These are phyloP conservation scores for Sarcophaga carnaria DNA, from an alignment of 2,888 invertebrate genomes.

Conservation along the genomic window DNA sequence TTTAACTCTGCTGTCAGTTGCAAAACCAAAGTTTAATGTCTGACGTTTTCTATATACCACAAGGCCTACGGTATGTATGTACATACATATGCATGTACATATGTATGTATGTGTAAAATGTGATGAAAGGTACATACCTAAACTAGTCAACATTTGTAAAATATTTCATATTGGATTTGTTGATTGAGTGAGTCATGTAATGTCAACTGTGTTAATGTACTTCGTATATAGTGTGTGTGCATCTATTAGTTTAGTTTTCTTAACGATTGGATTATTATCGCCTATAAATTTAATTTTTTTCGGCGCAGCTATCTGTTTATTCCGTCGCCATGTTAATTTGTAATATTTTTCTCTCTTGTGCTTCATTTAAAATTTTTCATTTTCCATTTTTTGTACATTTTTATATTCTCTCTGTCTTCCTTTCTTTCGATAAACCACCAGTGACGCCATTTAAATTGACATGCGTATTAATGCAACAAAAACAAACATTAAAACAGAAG, in stretches of 20 bases:
- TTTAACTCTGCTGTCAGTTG: too few species aligned
- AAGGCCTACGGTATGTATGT: too few species aligned
- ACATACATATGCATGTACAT: background rate
- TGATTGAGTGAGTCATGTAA: too few species aligned
- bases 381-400: slow-evolving; percentile 37
- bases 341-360: slow-evolving; percentile 45
- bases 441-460: slow-evolving; percentile 41
- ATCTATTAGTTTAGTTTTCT: too few species aligned
- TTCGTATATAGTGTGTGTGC: too few species aligned
- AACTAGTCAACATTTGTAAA: background rate
- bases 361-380: slow-evolving; percentile 58
- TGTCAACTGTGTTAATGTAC: too few species aligned
- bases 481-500: slow-evolving; percentile 14
- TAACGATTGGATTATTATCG: too few species aligned
- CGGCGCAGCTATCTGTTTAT: background rate
- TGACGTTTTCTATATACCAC: too few species aligned
- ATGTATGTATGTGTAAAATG: too few species aligned
- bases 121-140: too few species aligned
- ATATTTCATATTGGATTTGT: background rate
- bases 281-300: too few species aligned
- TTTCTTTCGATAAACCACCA: background rate
- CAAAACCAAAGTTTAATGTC: too few species aligned
- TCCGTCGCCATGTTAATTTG: slow-evolving; percentile 62
- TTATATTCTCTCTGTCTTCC: slow-evolving; percentile 36
- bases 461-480: slow-evolving; percentile 45